These are phyloP conservation scores for Morelia viridis DNA, from an alignment of 2,797 vertebrate genomes.

Conservation along the genomic window DNA sequence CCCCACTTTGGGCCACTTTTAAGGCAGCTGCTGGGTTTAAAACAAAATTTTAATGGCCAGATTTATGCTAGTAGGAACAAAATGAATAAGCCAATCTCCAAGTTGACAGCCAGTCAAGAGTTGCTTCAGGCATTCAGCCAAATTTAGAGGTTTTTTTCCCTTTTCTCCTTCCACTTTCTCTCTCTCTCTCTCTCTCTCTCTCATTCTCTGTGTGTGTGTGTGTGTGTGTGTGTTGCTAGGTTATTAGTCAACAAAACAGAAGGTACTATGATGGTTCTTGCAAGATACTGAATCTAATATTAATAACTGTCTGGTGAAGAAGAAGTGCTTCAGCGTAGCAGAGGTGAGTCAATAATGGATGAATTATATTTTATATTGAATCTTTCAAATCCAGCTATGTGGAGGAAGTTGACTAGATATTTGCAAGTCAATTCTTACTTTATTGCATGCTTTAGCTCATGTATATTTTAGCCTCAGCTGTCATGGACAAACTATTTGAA, in stretches of 20 bases:
- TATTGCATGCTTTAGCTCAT: constrained; percentile 42
- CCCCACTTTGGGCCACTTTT: not conserved
- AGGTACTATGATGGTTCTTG: constrained; percentile 22
- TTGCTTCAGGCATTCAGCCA: constrained; percentile 35
- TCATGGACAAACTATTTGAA: constrained; percentile 31
- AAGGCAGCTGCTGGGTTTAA: not conserved
- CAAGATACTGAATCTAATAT: constrained; percentile 51
- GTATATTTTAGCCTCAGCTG: not conserved
- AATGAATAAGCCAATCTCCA: not conserved
- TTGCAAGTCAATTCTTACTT: constrained; percentile 26
- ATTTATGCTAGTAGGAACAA: constrained; percentile 25
- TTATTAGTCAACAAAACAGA: constrained; percentile 68
- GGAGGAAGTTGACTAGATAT: constrained; percentile 34
- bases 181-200: not conserved
- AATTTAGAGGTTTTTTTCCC: not conserved
- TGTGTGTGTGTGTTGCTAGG: constrained; percentile 50
- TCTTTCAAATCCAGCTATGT: constrained; percentile 45
- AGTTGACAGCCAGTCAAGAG: constrained; percentile 24
- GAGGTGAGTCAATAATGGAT: constrained; percentile 58
- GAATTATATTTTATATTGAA: constrained; percentile 50
- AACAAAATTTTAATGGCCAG: not conserved
- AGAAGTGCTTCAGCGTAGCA: not conserved
- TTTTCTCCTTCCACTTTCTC: not conserved
- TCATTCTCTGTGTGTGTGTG: not conserved
- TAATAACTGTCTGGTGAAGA: constrained; percentile 45